phyloP scores from a whole-genome alignment of 2,888 invertebrate species.

The Stegana nigrithorax region DNA sequence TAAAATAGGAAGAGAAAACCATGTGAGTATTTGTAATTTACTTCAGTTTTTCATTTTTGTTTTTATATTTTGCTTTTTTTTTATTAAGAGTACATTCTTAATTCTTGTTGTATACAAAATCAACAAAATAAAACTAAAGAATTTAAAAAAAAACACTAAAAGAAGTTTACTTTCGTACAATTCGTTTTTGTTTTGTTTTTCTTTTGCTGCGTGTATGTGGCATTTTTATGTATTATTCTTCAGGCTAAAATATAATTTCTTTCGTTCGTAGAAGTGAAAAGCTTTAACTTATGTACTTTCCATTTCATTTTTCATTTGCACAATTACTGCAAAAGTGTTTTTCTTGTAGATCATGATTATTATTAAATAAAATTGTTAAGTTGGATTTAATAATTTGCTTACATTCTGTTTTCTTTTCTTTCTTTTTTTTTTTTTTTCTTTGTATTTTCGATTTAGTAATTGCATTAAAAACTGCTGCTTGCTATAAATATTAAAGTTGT shows the following conservation, averaged over 20 bases:
- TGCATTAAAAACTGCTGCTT: constrained; percentile 46
- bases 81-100: constrained; percentile 30
- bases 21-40: constrained; percentile 24
- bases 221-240: constrained; percentile 25
- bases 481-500: constrained; percentile 32
- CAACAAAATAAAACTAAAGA: constrained; percentile 57
- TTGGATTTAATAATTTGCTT: constrained; percentile 42
- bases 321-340: constrained; percentile 31
- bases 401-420: no score
- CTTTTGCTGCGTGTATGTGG: constrained; percentile 47
- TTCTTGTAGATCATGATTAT: constrained; percentile 26
- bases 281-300: constrained; percentile 54
- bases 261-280: constrained; percentile 53
- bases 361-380: constrained; percentile 29
- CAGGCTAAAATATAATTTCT: constrained; percentile 21
- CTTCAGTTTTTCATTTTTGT: constrained; percentile 34
- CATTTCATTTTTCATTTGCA: constrained; percentile 38
- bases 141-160: constrained; percentile 46
- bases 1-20: constrained; percentile 32
- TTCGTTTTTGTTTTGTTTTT: constrained; percentile 1
- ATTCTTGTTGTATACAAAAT: constrained; percentile 44
- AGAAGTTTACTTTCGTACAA: constrained; percentile 27
- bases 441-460: constrained; percentile 30
- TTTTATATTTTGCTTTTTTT: constrained; percentile 26
- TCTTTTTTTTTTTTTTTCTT: no score